A percentile compares a stretch with the other conserved stretches of the same genome.
Conservation (phyloP, 2,113 vertebrate genomes). For the Coryphaenoides rupestris region DNA sequence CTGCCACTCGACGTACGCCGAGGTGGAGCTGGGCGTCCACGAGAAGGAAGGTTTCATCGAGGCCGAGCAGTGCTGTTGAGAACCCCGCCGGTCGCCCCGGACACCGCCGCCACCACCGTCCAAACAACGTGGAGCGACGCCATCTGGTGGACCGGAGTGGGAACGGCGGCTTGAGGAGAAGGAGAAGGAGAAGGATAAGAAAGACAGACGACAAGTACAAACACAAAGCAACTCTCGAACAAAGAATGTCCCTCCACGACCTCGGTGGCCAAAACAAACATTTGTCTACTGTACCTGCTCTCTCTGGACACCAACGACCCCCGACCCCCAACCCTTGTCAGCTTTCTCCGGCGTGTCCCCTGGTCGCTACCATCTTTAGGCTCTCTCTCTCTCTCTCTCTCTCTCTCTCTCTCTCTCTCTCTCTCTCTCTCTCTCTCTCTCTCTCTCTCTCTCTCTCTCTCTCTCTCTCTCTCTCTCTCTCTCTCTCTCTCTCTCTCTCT, state of each 20-base stretch:
- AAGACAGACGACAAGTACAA: slow-evolving; percentile 29
- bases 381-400: slow-evolving; percentile 44
- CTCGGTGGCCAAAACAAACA: slow-evolving; percentile 36
- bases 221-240: slow-evolving; percentile 17
- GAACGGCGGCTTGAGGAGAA: slow-evolving; percentile 28
- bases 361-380: slow-evolving; percentile 4
- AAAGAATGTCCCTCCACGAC: slow-evolving; percentile 22
- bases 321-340: no score
- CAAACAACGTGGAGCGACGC: slow-evolving; percentile 12
- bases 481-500: slow-evolving; percentile 34
- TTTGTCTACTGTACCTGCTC: slow-evolving; percentile 48
- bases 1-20: slow-evolving; percentile 78
- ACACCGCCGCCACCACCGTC: slow-evolving; percentile 12
- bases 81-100: slow-evolving; percentile 28
- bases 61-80: slow-evolving; percentile 86
- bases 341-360: no score
- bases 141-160: slow-evolving; percentile 35
- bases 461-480: slow-evolving; percentile 24
- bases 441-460: slow-evolving; percentile 33
- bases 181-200: no score
- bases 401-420: slow-evolving; percentile 42
- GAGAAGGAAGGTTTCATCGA: slow-evolving; percentile 93
- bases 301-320: not conserved
- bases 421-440: slow-evolving; percentile 30
- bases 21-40: slow-evolving; percentile 84